Conservation (phyloP, 2,113 vertebrate genomes). For the Anser brachyrhynchus region DNA sequence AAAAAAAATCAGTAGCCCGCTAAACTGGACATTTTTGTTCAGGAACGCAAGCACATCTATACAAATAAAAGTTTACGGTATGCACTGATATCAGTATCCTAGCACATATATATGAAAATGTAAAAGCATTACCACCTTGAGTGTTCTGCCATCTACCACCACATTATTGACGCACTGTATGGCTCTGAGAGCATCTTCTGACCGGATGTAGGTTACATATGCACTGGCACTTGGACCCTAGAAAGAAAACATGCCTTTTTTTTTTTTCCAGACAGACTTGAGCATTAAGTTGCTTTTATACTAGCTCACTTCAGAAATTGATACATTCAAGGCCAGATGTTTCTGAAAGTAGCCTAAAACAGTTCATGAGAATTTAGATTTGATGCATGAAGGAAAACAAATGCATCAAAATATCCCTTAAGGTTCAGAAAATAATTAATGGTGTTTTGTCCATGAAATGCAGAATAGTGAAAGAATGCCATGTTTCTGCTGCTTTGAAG, state of each 20-base stretch:
- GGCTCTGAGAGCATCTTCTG: constrained; percentile 98
- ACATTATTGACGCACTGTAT: constrained; percentile 99
- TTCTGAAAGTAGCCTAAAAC: neutral
- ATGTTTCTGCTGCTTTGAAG: neutral
- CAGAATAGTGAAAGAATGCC: neutral
- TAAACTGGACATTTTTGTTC: neutral
- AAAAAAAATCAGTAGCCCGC: neutral
- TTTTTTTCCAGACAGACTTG: neutral
- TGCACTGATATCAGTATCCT: neutral
- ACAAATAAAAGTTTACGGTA: neutral
- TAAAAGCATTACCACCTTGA: constrained; percentile 84
- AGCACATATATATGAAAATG: neutral
- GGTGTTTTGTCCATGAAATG: neutral
- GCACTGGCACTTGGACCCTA: constrained; percentile 99
- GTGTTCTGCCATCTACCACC: constrained; percentile 97
- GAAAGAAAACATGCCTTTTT: constrained; percentile 9
- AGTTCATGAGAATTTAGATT: neutral
- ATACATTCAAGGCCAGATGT: neutral
- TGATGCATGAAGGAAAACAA: neutral
- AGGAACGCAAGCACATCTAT: neutral
- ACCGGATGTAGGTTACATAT: constrained; percentile 97
- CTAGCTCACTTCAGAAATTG: neutral
- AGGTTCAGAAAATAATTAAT: neutral
- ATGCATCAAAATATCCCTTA: neutral
- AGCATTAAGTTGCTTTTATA: neutral